A percentile compares a stretch with the other conserved stretches of the same genome.
Evolutionary conservation across 2,113 vertebrate genomes (phyloP).

Genomic region (Entosphenus tridentatus): DNA sequence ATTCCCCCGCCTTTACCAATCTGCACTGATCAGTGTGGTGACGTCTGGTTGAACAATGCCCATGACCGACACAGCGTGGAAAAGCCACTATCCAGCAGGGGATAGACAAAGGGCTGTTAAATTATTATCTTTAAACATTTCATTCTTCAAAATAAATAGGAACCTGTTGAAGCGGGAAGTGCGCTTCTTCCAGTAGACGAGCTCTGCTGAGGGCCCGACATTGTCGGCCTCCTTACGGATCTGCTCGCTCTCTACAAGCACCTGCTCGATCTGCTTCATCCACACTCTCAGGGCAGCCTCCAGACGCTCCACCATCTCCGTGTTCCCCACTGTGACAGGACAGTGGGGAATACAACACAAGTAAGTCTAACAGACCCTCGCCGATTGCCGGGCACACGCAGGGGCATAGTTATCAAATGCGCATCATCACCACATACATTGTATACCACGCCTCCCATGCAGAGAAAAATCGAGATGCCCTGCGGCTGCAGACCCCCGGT

Average conservation of each 20-base stretch:
- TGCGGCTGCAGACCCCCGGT: no score
- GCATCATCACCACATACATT: no score
- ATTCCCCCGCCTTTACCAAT: no score
- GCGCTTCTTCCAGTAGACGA: conserved; percentile 41
- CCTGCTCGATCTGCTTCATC: conserved; percentile 34
- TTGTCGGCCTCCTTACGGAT: conserved; percentile 41
- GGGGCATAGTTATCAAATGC: background rate
- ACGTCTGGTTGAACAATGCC: no score
- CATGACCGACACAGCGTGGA: no score
- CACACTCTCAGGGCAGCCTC: conserved; percentile 26
- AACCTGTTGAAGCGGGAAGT: conserved; percentile 41
- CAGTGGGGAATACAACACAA: conserved; percentile 3
- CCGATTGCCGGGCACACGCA: background rate
- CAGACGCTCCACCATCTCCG: conserved; percentile 28
- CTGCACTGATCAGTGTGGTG: no score
- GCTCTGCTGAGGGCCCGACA: conserved; percentile 33
- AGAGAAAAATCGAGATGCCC: no score
- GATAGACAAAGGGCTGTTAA: no score
- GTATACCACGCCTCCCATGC: no score
- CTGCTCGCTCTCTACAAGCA: conserved; percentile 36
- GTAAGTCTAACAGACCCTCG: background rate
- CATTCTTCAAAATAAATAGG: background rate
- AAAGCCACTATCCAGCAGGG: no score
- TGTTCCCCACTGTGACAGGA: conserved; percentile 24
- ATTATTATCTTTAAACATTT: background rate